Conservation (phyloP, 23 tunicate species). For the Diplosoma virens region DNA sequence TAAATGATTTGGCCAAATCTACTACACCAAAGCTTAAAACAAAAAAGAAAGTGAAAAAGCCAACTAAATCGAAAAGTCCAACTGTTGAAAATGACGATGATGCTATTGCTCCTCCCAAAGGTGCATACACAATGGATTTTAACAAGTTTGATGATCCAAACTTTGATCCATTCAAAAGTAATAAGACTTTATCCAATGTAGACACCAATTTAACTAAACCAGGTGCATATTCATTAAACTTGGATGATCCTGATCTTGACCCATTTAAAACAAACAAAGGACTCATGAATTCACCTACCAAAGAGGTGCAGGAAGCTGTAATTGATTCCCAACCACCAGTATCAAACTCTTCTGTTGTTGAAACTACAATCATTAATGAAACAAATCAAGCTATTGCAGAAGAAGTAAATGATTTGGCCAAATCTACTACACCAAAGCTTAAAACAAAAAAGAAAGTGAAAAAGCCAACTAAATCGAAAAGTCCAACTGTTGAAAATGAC, state of each 20-base stretch:
- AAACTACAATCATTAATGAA: not conserved
- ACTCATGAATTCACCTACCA: not conserved
- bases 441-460: not conserved
- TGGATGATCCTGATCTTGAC: slow-evolving; percentile 3
- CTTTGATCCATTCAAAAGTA: slow-evolving; percentile 34
- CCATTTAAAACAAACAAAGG: slow-evolving; percentile 33
- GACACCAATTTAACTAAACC: not conserved
- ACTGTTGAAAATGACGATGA: not conserved
- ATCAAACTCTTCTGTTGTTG: not conserved
- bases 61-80: no score
- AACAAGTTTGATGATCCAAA: slow-evolving; percentile 33
- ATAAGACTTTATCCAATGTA: slow-evolving; percentile 9
- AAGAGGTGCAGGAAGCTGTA: no score
- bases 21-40: not conserved
- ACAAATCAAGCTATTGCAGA: not conserved
- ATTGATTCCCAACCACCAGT: no score
- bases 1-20: not conserved
- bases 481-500: not conserved
- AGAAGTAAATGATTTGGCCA: not conserved
- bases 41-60: no score
- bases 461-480: not conserved
- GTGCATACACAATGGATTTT: slow-evolving; percentile 32
- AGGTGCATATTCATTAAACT: not conserved
- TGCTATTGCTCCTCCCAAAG: not conserved
- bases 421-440: not conserved